Percentiles rank a stretch among this genome's conserved stretches.
Evolutionary conservation across 2,888 invertebrate species (phyloP).

Genomic region (Augiades crinisus): DNA sequence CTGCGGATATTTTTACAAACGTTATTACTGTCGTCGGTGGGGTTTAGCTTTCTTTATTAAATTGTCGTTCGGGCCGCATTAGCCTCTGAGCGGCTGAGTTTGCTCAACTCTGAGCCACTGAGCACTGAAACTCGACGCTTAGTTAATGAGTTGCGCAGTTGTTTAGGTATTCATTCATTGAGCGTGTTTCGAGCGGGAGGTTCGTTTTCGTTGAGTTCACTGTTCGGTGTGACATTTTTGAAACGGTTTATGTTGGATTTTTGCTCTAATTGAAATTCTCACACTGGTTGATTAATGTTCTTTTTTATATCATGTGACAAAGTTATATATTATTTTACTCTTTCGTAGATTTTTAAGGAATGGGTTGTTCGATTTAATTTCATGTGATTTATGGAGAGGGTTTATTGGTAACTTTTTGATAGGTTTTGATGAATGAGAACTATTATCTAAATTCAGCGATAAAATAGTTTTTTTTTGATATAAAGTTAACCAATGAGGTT

Average conservation of each 20-base stretch:
- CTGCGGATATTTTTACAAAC: constrained; percentile 79
- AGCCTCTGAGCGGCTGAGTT: constrained; percentile 9
- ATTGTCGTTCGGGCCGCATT: constrained; percentile 53
- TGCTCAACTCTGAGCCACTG: constrained; percentile 8
- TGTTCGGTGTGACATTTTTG: background rate
- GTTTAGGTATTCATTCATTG: constrained; percentile 24
- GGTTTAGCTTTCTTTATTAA: constrained; percentile 72
- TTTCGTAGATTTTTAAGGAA: too few species aligned
- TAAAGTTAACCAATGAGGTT: too few species aligned
- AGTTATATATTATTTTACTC: too few species aligned
- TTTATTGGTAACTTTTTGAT: too few species aligned
- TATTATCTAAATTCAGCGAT: too few species aligned
- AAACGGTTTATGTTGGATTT: background rate
- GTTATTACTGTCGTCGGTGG: constrained; percentile 58
- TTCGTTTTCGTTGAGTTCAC: background rate
- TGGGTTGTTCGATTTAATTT: too few species aligned
- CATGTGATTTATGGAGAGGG: too few species aligned
- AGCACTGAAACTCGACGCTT: constrained; percentile 10
- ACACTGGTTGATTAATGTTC: background rate
- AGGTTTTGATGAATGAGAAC: too few species aligned
- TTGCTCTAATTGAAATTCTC: background rate
- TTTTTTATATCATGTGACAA: too few species aligned
- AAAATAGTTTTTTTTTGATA: too few species aligned
- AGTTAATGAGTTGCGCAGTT: constrained; percentile 18
- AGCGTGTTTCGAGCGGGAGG: background rate